Conservation (phyloP, 2,113 vertebrate species). For the Aphyosemion australe region DNA sequence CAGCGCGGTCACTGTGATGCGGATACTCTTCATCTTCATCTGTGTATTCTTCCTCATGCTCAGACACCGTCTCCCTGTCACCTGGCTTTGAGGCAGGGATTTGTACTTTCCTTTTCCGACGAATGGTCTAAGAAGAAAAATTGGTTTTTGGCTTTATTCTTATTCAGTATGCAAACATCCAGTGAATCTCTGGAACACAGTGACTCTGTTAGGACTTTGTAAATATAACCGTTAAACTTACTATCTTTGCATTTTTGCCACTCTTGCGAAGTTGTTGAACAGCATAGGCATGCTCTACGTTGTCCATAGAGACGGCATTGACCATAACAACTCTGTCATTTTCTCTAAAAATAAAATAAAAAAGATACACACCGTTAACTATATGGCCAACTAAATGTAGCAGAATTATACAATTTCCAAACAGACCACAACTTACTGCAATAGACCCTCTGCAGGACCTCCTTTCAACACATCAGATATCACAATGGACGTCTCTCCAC, state of each 20-base stretch:
- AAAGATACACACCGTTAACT: too few relatives aligned
- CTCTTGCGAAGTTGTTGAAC: slow-evolving; percentile 98
- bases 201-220: neutral
- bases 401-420: too few relatives aligned
- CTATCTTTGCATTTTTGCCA: slow-evolving; percentile 98
- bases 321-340: slow-evolving; percentile 99
- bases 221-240: slow-evolving; percentile 75
- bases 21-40: slow-evolving; percentile 89
- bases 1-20: slow-evolving; percentile 73
- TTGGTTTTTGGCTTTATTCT: neutral
- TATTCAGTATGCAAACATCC: neutral
- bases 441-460: slow-evolving; percentile 92
- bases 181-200: neutral
- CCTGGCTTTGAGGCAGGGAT: slow-evolving; percentile 87
- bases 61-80: slow-evolving; percentile 89
- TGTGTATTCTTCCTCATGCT: slow-evolving; percentile 87
- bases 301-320: slow-evolving; percentile 98
- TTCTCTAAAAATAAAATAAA: slow-evolving; percentile 79
- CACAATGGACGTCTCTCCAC: slow-evolving; percentile 97
- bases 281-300: slow-evolving; percentile 96
- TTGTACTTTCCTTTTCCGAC: slow-evolving; percentile 96
- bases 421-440: slow-evolving; percentile 86
- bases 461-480: slow-evolving; percentile 99
- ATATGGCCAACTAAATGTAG: too few relatives aligned
- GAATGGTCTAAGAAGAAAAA: slow-evolving; percentile 85